Base-by-base conservation (phyloP, 92 coral and sea anemone species). In the Palythoa caribaeorum region DNA sequence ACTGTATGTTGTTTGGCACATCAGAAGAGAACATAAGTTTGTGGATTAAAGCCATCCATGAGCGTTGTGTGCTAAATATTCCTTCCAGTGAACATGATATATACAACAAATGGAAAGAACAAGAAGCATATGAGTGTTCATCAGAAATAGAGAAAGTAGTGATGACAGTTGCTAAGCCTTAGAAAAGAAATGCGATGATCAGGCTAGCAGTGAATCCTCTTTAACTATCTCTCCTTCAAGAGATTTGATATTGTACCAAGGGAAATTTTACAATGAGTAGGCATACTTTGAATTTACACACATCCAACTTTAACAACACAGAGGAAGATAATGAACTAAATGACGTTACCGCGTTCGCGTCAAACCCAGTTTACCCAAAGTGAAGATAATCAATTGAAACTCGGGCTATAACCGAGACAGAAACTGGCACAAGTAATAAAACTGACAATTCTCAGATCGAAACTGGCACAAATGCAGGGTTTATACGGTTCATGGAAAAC, bases 281-380 rank as follows among this genome's bases (percentile, higher is more conserved):
- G 80, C 80, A 44, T 16, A 38, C 62, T 76, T 76, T 53, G 80
- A 76, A 76, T 76, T 76, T 60, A 38, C 63, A 1, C 80, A 76
- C 28, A 28, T 28, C 28, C 28, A 28, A 28, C 28, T 28, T 28
- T 28, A 28, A 28, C 28, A 28, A 28, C 28, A 28, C 28, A 28
- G 28, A 28, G 28, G 0, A 28, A 28, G 28, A 0, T 28, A 28
- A 28, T 28, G 28, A 28, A 28, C 28, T 28, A 28, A 28, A 28
- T 28, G 28, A 28, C 28, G 28, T 0, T 28, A 28, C 28, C 28
- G 28, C 28, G 28, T 0, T 28, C 28, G 28, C 28, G 28, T 28
- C 28, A 28, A 28, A 28, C 28, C 28, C 28, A 28, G 28, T 0
- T 28, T 28, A 28, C 28, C 28, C 28, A 28, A 0, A 28, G 28